These are phyloP conservation scores for Arion vulgaris DNA, from an alignment of 1,140 invertebrate genomes.

Conservation along the genomic window DNA sequence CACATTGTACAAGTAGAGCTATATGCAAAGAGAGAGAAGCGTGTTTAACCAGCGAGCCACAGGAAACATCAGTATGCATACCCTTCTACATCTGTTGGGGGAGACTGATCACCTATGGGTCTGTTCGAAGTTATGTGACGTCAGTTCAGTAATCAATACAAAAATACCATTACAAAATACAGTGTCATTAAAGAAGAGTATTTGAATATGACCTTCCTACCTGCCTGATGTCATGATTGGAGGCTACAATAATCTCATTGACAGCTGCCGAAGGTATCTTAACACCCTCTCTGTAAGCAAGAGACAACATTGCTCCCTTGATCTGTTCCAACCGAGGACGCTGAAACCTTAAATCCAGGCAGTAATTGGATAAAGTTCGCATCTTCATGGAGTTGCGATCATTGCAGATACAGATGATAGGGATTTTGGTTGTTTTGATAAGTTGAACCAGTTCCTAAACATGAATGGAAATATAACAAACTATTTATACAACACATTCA, in stretches of 20 bases:
- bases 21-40: no score
- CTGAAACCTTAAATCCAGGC: constrained; percentile 91
- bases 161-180: no score
- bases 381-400: constrained; percentile 96
- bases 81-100: no score
- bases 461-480: not conserved
- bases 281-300: constrained; percentile 93
- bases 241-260: constrained; percentile 87
- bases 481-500: no score
- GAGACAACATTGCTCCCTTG: constrained; percentile 88
- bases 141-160: no score
- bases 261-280: constrained; percentile 83
- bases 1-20: no score
- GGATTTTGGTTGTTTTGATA: constrained; percentile 92
- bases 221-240: constrained; percentile 95
- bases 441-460: constrained; percentile 87
- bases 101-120: no score
- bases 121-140: no score
- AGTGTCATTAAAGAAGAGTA: no score
- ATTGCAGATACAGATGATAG: constrained; percentile 99
- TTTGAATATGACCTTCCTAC: no score
- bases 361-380: constrained; percentile 92
- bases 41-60: no score
- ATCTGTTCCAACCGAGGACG: constrained; percentile 92
- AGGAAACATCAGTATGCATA: no score